Conservation (phyloP, 2,888 invertebrate genomes). For the Pelosia muscerda region DNA sequence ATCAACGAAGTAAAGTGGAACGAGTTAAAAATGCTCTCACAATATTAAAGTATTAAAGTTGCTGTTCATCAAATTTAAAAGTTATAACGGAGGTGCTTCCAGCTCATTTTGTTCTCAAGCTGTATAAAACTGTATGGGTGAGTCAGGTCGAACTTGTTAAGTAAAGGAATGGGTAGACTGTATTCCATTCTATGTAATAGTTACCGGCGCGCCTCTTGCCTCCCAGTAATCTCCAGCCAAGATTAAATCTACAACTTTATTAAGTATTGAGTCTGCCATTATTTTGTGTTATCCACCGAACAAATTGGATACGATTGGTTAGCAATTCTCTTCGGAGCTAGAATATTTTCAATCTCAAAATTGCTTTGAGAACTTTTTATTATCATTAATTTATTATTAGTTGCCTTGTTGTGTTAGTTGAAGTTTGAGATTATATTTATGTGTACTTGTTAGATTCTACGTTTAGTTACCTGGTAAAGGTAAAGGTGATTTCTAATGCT, state of each 20-base stretch:
- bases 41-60: conserved; percentile 61
- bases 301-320: conserved; percentile 57
- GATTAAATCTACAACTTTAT: conserved; percentile 78
- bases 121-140: conserved; percentile 59
- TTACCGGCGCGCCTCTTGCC: conserved; percentile 41
- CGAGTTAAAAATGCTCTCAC: conserved; percentile 57
- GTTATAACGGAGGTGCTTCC: conserved; percentile 55
- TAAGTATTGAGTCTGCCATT: conserved; percentile 76
- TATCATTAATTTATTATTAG: background rate
- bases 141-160: conserved; percentile 64
- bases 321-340: conserved; percentile 51
- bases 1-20: conserved; percentile 42
- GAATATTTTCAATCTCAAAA: conserved; percentile 17
- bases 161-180: conserved; percentile 59
- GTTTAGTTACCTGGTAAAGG: background rate
- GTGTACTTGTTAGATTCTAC: background rate
- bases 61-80: conserved; percentile 70
- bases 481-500: no score
- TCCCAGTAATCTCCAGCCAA: conserved; percentile 71
- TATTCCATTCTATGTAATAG: conserved; percentile 18
- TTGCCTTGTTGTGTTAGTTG: background rate
- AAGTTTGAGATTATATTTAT: background rate
- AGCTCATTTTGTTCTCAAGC: conserved; percentile 47
- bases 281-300: conserved; percentile 66
- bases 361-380: no score